These are phyloP conservation scores for Pecten maximus DNA, from an alignment of 2,888 invertebrate genomes.

Conservation along the genomic window DNA sequence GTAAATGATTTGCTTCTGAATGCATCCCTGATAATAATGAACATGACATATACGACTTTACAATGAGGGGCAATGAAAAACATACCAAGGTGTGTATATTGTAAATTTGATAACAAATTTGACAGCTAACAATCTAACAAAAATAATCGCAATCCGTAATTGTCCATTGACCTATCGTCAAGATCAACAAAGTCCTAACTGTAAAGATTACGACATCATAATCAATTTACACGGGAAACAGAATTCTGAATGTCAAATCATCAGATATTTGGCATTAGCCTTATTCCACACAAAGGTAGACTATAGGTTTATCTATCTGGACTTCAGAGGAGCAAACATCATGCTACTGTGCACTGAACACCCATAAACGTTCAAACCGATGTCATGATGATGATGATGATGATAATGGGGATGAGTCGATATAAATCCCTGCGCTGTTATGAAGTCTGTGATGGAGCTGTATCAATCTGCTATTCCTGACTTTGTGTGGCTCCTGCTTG, in stretches of 20 bases:
- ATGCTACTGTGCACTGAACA: not conserved
- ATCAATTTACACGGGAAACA: not conserved
- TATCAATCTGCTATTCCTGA: not conserved
- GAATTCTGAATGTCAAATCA: not conserved
- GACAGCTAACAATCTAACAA: not conserved
- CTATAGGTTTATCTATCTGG: not conserved
- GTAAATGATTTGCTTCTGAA: not conserved
- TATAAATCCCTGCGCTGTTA: not conserved
- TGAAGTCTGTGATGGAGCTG: not conserved
- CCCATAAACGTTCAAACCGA: not conserved
- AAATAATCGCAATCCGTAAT: constrained; percentile 18
- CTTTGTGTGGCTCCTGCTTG: not conserved
- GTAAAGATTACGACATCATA: not conserved
- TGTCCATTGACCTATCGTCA: not conserved
- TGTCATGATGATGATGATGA: not conserved
- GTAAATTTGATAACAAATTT: not conserved
- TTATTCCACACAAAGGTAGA: not conserved
- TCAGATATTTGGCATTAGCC: not conserved
- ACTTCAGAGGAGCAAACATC: not conserved
- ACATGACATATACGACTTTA: not conserved
- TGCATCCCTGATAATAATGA: not conserved
- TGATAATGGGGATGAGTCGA: not conserved
- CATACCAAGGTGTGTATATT: not conserved
- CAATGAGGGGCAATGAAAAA: not conserved
- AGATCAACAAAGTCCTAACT: not conserved